Evolutionary conservation across 64 coral and sea anemone genomes (phyloP), one percentile per base, ranked within the genome.

Genomic region (Montipora efflorescens): DNA sequence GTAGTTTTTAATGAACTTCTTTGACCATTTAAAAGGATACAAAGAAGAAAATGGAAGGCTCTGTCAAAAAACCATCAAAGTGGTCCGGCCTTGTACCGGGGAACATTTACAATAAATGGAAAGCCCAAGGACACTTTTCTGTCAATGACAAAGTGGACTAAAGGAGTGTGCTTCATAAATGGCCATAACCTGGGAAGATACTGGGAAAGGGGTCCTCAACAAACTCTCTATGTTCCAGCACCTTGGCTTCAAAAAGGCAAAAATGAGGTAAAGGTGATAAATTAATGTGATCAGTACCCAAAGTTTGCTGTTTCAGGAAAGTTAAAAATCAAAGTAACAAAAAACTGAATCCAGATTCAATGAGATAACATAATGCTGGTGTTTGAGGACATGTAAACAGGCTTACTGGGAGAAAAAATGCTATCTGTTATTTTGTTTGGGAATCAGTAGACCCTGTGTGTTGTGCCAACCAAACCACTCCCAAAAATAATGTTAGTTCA

Each of bases 131-230:
- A 97, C 51, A 97, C 92, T 6, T 97, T 94, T 19, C 44, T 97
- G 47, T 21, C 57, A 8, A 94, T 97, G 88, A 88, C 84, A 58
- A 86, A 70, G 18, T 97, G 95, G 95, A 92, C 53, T 13, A 97
- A 97, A 78, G 95, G 95, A 0, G 92, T 91, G 68, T 94, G 95
- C 76, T 94, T 97, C 23, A 81, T 97, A 59, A 97, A 97, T 77
- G 95, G 95, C 14, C 95, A 83, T 67, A 97, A 97, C 81, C 89
- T 97, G 28, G 95, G 95, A 3, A 93, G 95, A 25, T 97, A 97
- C 16, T 97, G 95, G 95, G 67, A 77, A 46, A 97, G 80, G 7
- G 95, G 95, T 51, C 95, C 95, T 48, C 95, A 97, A 46, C n/a
- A 89, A 19, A 95, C 95, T 5, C 59, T 97, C 3, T 97, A 94